phyloP scores from a whole-genome alignment of 1,140 invertebrate species.

The Metaphire vulgaris region DNA sequence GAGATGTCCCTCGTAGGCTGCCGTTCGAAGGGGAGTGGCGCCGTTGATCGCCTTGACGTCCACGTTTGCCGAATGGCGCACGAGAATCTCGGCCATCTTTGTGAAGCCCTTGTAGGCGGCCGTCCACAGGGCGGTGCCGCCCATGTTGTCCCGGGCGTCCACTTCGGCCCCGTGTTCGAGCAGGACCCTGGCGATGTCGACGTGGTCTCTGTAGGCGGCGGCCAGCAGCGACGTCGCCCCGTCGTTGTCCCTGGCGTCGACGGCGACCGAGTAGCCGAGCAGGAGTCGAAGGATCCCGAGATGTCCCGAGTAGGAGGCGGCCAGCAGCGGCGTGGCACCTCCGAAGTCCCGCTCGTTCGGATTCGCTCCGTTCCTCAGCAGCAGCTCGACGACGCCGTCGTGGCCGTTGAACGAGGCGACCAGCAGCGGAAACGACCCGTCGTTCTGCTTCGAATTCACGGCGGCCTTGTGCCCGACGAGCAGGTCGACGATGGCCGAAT shows the following conservation, averaged over 20 bases:
- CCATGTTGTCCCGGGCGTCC: constrained; percentile 84
- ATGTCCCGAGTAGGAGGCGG: constrained; percentile 23
- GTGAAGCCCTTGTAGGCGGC: constrained; percentile 60
- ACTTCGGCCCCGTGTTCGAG: constrained; percentile 66
- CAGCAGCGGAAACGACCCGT: neutral
- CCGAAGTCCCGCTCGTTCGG: constrained; percentile 5
- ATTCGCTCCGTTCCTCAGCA: constrained; percentile 17
- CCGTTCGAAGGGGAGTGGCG: constrained; percentile 69
- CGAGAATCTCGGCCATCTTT: constrained; percentile 73
- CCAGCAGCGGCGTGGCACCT: constrained; percentile 29
- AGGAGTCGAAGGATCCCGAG: constrained; percentile 12
- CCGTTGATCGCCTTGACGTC: constrained; percentile 85
- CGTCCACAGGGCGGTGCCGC: constrained; percentile 83
- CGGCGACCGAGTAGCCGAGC: neutral
- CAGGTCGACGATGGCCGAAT: constrained; percentile 15
- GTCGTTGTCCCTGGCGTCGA: neutral
- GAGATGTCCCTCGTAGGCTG: constrained; percentile 71
- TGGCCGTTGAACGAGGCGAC: neutral
- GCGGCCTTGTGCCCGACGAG: neutral
- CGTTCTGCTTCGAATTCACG: neutral
- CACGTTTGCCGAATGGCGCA: constrained; percentile 79
- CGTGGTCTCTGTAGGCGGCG: neutral
- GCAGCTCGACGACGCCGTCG: neutral
- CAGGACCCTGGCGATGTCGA: constrained; percentile 53
- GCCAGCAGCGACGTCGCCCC: neutral